Evolutionary conservation across 1,140 invertebrate genomes (phyloP).

Genomic region (Bombus soroeensis): DNA sequence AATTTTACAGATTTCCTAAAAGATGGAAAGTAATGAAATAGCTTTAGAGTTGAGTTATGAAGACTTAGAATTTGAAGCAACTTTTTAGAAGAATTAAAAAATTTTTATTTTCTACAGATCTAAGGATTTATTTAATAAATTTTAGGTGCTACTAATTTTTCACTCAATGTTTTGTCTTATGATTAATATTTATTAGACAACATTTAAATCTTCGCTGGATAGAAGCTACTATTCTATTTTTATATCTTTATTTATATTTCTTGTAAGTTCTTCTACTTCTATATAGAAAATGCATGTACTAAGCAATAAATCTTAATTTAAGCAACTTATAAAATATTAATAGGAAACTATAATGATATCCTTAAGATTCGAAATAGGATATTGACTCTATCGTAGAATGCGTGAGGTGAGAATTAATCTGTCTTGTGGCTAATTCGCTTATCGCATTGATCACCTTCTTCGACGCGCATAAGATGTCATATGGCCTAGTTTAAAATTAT

Average conservation of each 20-base stretch:
- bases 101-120: too few relatives aligned
- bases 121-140: neutral
- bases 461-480: too few relatives aligned
- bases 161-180: neutral
- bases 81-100: too few relatives aligned
- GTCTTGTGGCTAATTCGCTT: too few relatives aligned
- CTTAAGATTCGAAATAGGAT: neutral
- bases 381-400: too few relatives aligned
- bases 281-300: accelerated
- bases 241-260: too few relatives aligned
- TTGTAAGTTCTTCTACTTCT: neutral
- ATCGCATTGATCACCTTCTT: too few relatives aligned
- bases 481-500: too few relatives aligned
- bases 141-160: neutral
- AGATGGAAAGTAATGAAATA: too few relatives aligned
- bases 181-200: neutral
- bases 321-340: neutral
- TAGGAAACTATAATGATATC: accelerated
- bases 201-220: neutral
- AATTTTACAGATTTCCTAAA: neutral
- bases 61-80: too few relatives aligned
- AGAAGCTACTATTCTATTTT: neutral
- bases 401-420: too few relatives aligned
- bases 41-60: too few relatives aligned
- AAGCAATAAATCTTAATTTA: neutral